phyloP scores from a whole-genome alignment of 1,140 invertebrate species.

The Drosophila leontia region DNA sequence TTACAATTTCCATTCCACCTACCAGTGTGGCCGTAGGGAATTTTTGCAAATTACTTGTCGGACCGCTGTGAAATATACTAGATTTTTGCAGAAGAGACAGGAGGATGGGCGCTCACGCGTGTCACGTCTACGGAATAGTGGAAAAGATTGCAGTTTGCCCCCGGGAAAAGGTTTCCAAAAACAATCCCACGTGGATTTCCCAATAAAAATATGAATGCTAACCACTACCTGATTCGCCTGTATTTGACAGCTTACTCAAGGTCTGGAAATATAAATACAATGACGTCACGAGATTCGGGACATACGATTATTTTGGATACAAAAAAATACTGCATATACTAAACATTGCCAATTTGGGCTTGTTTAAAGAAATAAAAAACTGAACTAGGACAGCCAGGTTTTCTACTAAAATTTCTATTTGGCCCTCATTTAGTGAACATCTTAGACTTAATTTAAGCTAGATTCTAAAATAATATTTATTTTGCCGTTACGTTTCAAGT shows the following conservation, averaged over 20 bases:
- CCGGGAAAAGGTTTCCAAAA: background rate
- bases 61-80: conserved; percentile 6
- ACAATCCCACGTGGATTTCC: background rate
- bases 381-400: too few species aligned
- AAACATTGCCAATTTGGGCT: background rate
- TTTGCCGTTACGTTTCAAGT: background rate
- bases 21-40: conserved; percentile 15
- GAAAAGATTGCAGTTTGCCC: background rate
- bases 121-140: conserved; percentile 2
- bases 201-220: background rate
- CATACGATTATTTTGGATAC: background rate
- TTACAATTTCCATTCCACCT: conserved; percentile 11
- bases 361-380: too few species aligned
- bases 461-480: too few species aligned
- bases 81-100: background rate
- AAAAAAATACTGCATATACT: conserved; percentile 1
- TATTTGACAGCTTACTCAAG: too few species aligned
- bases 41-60: background rate
- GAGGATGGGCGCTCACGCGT: background rate
- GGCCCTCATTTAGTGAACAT: too few species aligned
- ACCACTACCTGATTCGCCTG: background rate
- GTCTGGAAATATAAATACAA: background rate
- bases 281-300: conserved; percentile 1
- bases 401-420: too few species aligned
- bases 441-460: too few species aligned